Percentiles rank a stretch among this genome's conserved stretches.
These are phyloP conservation scores for Isoperla grammatica DNA, from an alignment of 2,888 invertebrate species.

Conservation along the genomic window DNA sequence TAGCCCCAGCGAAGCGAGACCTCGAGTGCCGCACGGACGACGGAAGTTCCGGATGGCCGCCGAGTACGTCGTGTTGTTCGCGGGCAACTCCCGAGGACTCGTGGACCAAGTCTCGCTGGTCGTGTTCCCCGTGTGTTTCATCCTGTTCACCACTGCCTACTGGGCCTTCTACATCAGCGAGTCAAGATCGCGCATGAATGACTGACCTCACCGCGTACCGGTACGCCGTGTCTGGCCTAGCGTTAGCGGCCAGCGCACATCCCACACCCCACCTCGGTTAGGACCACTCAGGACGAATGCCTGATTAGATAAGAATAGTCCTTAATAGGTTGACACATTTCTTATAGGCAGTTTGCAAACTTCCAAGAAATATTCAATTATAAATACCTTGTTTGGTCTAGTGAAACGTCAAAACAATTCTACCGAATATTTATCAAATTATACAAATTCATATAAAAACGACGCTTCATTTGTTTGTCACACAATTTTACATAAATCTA, in stretches of 20 bases:
- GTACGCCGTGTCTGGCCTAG: neutral
- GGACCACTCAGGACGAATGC: too few species aligned
- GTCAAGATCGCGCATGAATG: constrained; percentile 38
- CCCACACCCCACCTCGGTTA: neutral
- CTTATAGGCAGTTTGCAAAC: too few species aligned
- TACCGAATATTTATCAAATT: too few species aligned
- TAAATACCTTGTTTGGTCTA: too few species aligned
- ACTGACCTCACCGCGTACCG: constrained; percentile 16
- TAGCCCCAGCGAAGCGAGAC: constrained; percentile 15
- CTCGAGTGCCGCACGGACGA: constrained; percentile 26
- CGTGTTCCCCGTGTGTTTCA: constrained; percentile 54
- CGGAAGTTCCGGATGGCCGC: constrained; percentile 43
- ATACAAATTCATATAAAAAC: too few species aligned
- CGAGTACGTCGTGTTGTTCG: constrained; percentile 54
- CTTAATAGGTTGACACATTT: too few species aligned
- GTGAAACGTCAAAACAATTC: too few species aligned
- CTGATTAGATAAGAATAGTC: neutral
- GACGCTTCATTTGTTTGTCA: too few species aligned
- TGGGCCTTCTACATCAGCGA: constrained; percentile 58
- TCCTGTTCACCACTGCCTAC: constrained; percentile 53
- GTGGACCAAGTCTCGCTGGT: constrained; percentile 57
- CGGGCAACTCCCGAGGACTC: constrained; percentile 56
- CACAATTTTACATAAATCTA: too few species aligned
- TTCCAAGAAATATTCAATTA: too few species aligned
- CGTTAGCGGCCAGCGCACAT: neutral